Base-by-base conservation (phyloP, 2,113 vertebrate species). In the Protobothrops mucrosquamatus region DNA sequence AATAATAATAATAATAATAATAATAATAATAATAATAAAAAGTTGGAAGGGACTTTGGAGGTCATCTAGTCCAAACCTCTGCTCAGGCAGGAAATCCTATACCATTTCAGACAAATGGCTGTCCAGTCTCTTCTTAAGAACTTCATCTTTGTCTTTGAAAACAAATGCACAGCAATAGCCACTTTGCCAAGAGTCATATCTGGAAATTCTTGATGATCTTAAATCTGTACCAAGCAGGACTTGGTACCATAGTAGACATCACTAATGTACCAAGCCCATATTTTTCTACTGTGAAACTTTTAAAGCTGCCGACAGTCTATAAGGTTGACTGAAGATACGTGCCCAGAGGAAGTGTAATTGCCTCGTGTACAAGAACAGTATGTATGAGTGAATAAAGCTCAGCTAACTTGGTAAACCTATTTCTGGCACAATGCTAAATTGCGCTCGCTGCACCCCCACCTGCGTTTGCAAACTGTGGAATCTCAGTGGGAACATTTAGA, bases 401-500 rank as follows among this genome's bases (percentile, higher is more conserved):
- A 89, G 92, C 95, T 0, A 88, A 91, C 0, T 89, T 57, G 89
- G 93, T 90, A 95, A 94, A 93, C 5, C 39, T 48, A 56, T 93
- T 94, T 96, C 92, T 96, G 92, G 88, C 91, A 91, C 54, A 89
- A 29, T 23, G 22, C 74, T 94, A 96, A 95, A 93, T 94, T 93
- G 43, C 0, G 0, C 92, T 93, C 91, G 88, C 93, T 88, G 23
- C 96, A 93, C 91, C 90, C 92, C 92, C 92, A 96, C 96, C 94
- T 94, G 93, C 43, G 51, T 91, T 96, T 95, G 95, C 95, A 95
- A 87, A 87, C 93, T 95, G 55, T 92, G 94, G 93, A 92, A 94
- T 95, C 95, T 97, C 94, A 95, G 94, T 96, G 94, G 95, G 51
- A 61, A 92, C 69, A 56, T 93, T 96, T 96, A 96, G 95, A 97